Evolutionary conservation across 1,140 invertebrate genomes (phyloP), one percentile per base, ranked within the genome.

Genomic region (Pantala flavescens): DNA sequence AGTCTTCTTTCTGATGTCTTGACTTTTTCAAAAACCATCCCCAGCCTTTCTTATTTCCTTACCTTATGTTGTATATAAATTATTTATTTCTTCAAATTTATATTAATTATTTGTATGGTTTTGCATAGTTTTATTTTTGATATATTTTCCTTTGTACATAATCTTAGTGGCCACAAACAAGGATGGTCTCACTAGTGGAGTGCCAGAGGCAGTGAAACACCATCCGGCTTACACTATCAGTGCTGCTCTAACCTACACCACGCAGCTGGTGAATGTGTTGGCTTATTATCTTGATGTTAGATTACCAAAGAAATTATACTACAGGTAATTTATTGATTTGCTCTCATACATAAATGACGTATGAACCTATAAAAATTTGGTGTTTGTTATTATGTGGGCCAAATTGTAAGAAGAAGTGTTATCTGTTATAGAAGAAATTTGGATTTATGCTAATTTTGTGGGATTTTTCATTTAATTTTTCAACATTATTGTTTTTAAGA

Each of bases 181-280:
- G 79, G 89, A 89, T 78, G 85, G 85, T 76, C 85, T 88, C 0
- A 77, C 79, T 19, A 85, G 87, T 74, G 85, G 85, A 79, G 84
- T 83, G 78, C 74, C 43, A 23, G 80, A 85, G 78, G 81, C 83
- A 78, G 84, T 84, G 36, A 86, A 85, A 76, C 84, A 85, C 77
- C 90, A 92, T 82, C 86, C 88, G 71, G 90, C 89, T 14, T 90
- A 90, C 80, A 89, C 88, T 75, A 91, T 93, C 72, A 88, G 87
- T 80, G 92, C 92, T 49, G 93, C 90, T 71, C 85, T 95, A 42
- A 90, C 90, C 71, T 93, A 94, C 81, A 89, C 90, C 21, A 90
- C 92, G 74, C 93, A 96, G 84, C 83, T 95, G 76, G 86, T 92
- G n/a, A 88, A 89, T 80, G 85, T 93, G 77, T 82, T 94, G 73